These are phyloP conservation scores for Fragum fragum DNA, from an alignment of 2,888 invertebrate species.

Conservation along the genomic window DNA sequence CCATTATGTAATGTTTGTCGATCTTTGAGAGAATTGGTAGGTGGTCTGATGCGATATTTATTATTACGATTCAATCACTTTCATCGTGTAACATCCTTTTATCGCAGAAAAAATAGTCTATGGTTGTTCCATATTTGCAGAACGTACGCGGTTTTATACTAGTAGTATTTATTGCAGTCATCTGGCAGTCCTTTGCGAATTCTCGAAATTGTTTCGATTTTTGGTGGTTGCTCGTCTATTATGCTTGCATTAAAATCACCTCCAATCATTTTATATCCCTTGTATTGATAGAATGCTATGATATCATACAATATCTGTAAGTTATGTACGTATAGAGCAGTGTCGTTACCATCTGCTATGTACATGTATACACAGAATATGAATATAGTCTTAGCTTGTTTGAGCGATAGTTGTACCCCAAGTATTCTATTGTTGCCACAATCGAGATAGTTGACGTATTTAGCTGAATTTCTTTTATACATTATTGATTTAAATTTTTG, in stretches of 20 bases:
- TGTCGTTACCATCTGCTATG: background rate
- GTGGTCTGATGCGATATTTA: background rate
- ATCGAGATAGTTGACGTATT: background rate
- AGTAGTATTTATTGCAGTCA: background rate
- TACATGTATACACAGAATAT: conserved; percentile 11
- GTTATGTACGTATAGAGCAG: background rate
- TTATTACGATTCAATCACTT: background rate
- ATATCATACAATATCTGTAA: background rate
- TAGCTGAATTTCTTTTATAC: background rate
- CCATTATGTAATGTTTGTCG: background rate
- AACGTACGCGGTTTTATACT: background rate
- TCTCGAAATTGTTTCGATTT: background rate
- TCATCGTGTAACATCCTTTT: background rate
- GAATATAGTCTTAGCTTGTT: background rate
- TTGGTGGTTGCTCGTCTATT: background rate
- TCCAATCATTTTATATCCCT: background rate
- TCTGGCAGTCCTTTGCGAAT: background rate
- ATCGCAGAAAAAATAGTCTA: conserved; percentile 3
- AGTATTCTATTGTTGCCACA: background rate
- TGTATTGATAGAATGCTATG: background rate
- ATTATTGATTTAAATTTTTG: too few relatives aligned
- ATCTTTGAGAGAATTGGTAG: background rate
- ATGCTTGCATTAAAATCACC: conserved; percentile 9
- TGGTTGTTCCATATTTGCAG: background rate
- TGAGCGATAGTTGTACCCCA: background rate